Conservation (phyloP, 2,113 vertebrate species). For the Eubucco bourcierii region DNA sequence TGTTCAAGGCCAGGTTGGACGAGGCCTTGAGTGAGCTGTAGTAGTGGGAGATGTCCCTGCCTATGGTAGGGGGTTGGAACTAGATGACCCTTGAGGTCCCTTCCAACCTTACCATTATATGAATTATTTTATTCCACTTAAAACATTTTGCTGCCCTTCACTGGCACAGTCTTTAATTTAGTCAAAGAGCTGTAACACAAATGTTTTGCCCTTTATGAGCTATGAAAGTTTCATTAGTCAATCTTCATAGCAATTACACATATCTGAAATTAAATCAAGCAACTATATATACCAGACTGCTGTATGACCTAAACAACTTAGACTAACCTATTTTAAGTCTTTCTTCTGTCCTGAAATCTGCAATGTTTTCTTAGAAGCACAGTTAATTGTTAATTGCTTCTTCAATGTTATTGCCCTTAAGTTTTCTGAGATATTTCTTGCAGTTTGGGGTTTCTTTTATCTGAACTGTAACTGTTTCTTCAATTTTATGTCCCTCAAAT, state of each 20-base stretch:
- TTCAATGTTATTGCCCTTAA: background rate
- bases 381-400: conserved; percentile 32
- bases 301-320: conserved; percentile 16
- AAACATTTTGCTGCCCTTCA: conserved; percentile 17
- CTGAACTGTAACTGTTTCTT: conserved; percentile 1
- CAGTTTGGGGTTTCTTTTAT: background rate
- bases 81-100: too few relatives aligned
- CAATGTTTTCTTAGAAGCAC: conserved; percentile 32
- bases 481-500: background rate
- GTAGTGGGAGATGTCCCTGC: too few relatives aligned
- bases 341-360: conserved; percentile 12
- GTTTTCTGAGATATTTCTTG: background rate
- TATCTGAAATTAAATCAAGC: conserved; percentile 62
- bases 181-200: background rate
- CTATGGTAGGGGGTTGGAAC: too few relatives aligned
- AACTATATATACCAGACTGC: background rate
- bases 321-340: conserved; percentile 21
- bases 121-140: background rate
- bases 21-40: too few relatives aligned
- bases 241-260: background rate
- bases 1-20: too few relatives aligned
- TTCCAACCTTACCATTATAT: too few relatives aligned
- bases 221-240: conserved; percentile 3
- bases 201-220: background rate
- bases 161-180: conserved; percentile 27